phyloP scores from a whole-genome alignment of 2,113 vertebrate genomes.

The Melospiza melodia region DNA sequence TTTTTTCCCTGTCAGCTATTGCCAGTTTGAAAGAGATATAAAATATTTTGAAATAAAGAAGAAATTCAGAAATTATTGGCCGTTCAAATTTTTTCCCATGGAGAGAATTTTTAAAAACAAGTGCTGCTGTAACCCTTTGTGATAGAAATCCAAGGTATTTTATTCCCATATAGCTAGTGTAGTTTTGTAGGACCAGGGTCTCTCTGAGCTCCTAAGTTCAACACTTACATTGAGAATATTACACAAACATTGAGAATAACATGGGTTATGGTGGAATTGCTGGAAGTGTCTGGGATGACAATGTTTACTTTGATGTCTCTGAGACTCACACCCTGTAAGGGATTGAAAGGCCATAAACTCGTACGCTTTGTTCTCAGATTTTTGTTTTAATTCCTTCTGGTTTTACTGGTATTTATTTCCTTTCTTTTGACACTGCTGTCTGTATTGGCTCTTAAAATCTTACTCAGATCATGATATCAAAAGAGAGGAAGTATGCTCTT shows the following conservation, averaged over 20 bases:
- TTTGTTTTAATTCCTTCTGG: constrained; percentile 55
- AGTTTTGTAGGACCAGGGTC: not conserved
- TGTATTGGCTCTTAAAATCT: constrained; percentile 54
- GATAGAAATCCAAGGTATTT: not conserved
- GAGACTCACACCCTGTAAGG: not conserved
- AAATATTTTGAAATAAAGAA: not conserved
- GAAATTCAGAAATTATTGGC: not conserved
- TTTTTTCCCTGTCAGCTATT: not conserved
- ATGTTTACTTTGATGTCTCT: not conserved
- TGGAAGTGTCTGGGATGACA: not conserved
- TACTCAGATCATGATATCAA: constrained; percentile 62
- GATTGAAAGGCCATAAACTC: constrained; percentile 13
- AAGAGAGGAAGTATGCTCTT: constrained; percentile 53
- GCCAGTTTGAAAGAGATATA: not conserved
- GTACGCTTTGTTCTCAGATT: not conserved
- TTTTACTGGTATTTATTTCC: constrained; percentile 54
- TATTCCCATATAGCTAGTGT: not conserved
- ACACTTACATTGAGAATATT: not conserved
- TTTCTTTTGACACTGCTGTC: constrained; percentile 32
- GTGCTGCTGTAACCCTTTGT: not conserved
- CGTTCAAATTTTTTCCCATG: accelerated
- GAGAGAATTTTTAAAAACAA: not conserved
- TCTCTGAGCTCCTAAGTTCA: not conserved
- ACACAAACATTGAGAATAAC: not conserved
- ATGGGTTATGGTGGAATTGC: not conserved